Evolutionary conservation across 2,888 invertebrate genomes (phyloP), one percentile per base, ranked within the genome.

Genomic region (Gibbula magus): DNA sequence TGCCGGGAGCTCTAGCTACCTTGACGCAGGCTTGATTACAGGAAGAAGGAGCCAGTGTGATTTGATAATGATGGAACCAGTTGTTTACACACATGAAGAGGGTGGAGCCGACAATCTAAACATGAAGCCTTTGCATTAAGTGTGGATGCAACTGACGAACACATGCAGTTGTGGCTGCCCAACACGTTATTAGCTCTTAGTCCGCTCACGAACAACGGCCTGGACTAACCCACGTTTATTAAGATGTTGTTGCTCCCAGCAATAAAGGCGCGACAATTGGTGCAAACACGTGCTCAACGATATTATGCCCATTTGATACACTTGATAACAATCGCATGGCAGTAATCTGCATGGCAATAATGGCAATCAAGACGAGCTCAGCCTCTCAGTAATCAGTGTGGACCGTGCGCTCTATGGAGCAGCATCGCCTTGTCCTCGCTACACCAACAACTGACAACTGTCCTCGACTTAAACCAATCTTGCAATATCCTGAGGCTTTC

Each of bases 241-340:
- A 70, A 70, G 35, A 70, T 70, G 16, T 70, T 70, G 70, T 70
- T 70, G 70, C 70, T 35, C 20, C 20, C 7, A 70, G 39, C 70
- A 39, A 32, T 39, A 35, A 32, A 39, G 18, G 20, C 61, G 16
- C 70, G 32, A 32, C 70, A 70, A 32, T 70, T 20, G 35, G 5
- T 35, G n/a, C n/a, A 35, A 35, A 70, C 70, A 70, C 70, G 70
- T 70, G 70, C 35, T 10, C 7, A n/a, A 32, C 35, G 70, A 70
- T 39, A 70, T 70, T 35, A 70, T 70, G 70, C 70, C 70, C 39
- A 39, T 32, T 70, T 70, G 70, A 70, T 70, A 70, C 39, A 70
- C 35, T 70, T 39, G 70, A 70, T 39, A 70, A 70, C 70, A 70
- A 70, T 70, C 70, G 35, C 70, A 70, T 70, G 39, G 35, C 29